These are phyloP conservation scores for Apamea monoglypha DNA, from an alignment of 2,888 invertebrate genomes.

Conservation along the genomic window DNA sequence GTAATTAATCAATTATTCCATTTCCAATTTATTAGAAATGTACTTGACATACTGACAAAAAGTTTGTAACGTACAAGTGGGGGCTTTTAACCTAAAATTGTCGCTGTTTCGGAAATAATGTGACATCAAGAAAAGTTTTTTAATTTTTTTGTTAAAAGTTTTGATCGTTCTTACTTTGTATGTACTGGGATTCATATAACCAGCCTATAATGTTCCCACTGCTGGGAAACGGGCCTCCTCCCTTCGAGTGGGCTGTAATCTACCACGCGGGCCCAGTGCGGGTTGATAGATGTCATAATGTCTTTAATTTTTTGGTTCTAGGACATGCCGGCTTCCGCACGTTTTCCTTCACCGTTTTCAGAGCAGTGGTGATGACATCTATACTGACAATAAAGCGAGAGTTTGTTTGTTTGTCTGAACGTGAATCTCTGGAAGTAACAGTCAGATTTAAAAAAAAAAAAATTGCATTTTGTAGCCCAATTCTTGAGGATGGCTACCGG, in stretches of 20 bases:
- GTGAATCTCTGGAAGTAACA: no score
- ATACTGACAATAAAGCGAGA: no score
- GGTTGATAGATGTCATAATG: background rate
- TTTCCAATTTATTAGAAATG: constrained; percentile 41
- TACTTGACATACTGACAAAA: background rate
- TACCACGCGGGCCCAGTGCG: background rate
- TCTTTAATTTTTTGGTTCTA: no score
- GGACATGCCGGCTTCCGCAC: no score
- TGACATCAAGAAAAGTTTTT: constrained; percentile 7
- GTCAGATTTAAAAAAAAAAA: no score
- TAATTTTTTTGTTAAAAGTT: constrained; percentile 20
- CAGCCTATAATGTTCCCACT: background rate
- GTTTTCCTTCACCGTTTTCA: no score
- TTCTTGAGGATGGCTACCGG: no score
- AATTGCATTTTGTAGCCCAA: no score
- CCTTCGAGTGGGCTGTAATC: background rate
- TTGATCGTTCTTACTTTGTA: background rate
- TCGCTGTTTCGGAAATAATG: constrained; percentile 7
- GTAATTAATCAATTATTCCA: constrained; percentile 39
- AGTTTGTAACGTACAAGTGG: constrained; percentile 40
- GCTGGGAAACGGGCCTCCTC: background rate
- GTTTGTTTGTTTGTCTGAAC: no score
- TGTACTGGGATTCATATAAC: background rate
- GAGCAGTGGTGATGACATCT: no score
- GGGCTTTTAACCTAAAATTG: constrained; percentile 14